A percentile compares a stretch with the other conserved stretches of the same genome.
Evolutionary conservation across 2,888 invertebrate genomes (phyloP).

Genomic region (Latrodectus elegans): DNA sequence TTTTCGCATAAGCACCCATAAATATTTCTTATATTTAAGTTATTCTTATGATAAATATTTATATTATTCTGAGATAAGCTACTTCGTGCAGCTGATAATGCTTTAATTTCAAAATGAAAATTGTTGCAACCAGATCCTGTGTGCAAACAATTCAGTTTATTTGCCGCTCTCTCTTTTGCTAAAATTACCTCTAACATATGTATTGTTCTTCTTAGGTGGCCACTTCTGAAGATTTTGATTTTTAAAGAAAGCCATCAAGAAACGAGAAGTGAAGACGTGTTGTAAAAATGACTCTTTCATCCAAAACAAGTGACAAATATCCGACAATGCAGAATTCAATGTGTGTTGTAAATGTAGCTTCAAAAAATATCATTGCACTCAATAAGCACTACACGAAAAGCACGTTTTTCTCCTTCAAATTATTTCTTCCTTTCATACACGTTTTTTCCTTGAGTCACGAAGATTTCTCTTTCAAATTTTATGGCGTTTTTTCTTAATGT

Average conservation of each 20-base stretch:
- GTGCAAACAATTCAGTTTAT: background rate
- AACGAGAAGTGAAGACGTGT: constrained; percentile 13
- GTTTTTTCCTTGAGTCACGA: background rate
- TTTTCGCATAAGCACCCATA: too few species aligned
- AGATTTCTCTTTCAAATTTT: too few species aligned
- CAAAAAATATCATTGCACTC: constrained; percentile 34
- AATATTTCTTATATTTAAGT: too few species aligned
- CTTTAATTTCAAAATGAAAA: too few species aligned
- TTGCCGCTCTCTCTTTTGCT: background rate
- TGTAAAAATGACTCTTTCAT: constrained; percentile 63
- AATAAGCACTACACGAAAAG: constrained; percentile 56
- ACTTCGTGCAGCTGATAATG: too few species aligned
- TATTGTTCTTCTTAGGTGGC: constrained; percentile 22
- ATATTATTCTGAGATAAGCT: too few species aligned
- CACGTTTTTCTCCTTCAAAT: constrained; percentile 25
- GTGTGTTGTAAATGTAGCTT: constrained; percentile 43
- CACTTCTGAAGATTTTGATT: constrained; percentile 39
- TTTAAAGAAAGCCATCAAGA: constrained; percentile 20
- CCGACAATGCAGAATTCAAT: constrained; percentile 63
- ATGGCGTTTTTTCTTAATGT: too few species aligned
- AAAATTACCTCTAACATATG: background rate
- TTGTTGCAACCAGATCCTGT: too few species aligned
- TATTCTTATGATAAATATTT: too few species aligned
- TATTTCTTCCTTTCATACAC: background rate
- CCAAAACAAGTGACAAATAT: constrained; percentile 43